Evolutionary conservation across 1,140 invertebrate species (phyloP), one percentile per base, ranked within the genome.

Genomic region (Araneus ventricosus): DNA sequence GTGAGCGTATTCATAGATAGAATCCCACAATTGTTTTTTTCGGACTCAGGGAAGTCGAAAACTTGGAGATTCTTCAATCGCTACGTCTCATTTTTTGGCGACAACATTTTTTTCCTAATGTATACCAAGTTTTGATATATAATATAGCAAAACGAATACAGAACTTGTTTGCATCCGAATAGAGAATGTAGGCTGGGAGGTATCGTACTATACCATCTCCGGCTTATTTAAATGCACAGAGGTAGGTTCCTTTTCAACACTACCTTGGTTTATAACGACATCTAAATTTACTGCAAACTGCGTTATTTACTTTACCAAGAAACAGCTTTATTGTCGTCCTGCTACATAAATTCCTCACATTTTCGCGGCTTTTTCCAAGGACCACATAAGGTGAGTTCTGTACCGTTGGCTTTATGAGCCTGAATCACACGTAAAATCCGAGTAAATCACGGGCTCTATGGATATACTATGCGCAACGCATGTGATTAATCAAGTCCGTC

Each of bases 341-440:
- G 7, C 14, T 30, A 34, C 70, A 75, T 75, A 75, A 75, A 75
- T 75, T 75, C 30, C 70, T 14, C 30, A 30, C 14, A 34, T 75
- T 37, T 75, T 75, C 30, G 27, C 30, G 27, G 70, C 34, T 75
- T 34, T 75, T 75, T 34, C n/a, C n/a, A 22, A 27, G 34, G 70
- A 75, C 70, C 70, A 37, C 70, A 75, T 30, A 34, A 3, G 17
- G 4, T 20, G 30, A 37, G 3, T 75, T 75, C 20, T 22, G 34
- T 75, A 75, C 30, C 30, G 10, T 34, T 1, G 30, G 14, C 34
- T 75, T 75, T 75, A 75, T 75, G 70, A 10, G 5, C 30, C 34
- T 37, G 70, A 75, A 75, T 75, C 70, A 34, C 70, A 75, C 34
- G 70, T 37, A 75, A 75, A 75, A 75, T 75, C 70, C 34, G 30